phyloP scores from a whole-genome alignment of 2,113 vertebrate genomes.

The Tauraco erythrolophus region DNA sequence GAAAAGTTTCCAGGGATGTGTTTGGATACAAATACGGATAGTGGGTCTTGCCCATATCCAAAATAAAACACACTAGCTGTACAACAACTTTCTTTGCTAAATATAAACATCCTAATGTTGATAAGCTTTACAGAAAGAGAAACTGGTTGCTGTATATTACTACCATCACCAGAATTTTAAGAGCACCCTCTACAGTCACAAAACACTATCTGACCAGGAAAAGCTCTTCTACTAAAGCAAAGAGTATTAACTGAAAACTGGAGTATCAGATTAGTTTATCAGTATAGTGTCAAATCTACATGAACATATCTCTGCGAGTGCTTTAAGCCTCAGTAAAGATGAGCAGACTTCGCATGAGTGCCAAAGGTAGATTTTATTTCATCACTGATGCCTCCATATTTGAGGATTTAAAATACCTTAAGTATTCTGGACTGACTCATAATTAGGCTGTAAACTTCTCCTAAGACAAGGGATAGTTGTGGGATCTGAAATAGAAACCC shows the following conservation, averaged over 20 bases:
- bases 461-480: background rate
- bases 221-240: background rate
- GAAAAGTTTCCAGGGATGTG: constrained; percentile 44
- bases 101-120: background rate
- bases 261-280: background rate
- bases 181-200: constrained; percentile 62
- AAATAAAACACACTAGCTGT: constrained; percentile 1
- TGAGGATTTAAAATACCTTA: background rate
- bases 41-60: constrained; percentile 5
- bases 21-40: constrained; percentile 43
- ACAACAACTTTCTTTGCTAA: background rate
- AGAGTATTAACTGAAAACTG: background rate
- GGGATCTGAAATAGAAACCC: background rate
- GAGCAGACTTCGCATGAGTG: background rate
- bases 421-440: background rate
- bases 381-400: background rate
- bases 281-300: background rate
- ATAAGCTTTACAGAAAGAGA: background rate
- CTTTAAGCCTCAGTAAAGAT: background rate
- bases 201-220: background rate
- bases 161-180: constrained; percentile 26
- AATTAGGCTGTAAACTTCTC: background rate
- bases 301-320: background rate
- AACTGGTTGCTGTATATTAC: background rate
- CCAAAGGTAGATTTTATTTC: background rate